These are phyloP conservation scores for Esox niger DNA, from an alignment of 2,113 vertebrate species.

Conservation along the genomic window DNA sequence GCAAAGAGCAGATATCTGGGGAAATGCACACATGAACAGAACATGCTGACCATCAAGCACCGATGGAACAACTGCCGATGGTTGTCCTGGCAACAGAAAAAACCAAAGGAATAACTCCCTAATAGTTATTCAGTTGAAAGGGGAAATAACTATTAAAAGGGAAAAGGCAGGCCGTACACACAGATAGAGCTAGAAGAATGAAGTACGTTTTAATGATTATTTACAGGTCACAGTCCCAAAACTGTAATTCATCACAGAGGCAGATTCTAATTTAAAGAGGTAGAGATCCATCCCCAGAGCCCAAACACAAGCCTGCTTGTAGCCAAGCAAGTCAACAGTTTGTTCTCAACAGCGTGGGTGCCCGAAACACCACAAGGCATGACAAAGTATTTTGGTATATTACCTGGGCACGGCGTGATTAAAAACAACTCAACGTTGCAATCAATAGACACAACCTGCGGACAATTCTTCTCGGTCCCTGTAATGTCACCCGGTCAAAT, in stretches of 20 bases:
- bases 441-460: too few relatives aligned
- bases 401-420: background rate
- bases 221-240: constrained; percentile 40
- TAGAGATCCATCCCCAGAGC: background rate
- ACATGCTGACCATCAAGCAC: background rate
- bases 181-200: constrained; percentile 9
- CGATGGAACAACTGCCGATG: background rate
- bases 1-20: constrained; percentile 23
- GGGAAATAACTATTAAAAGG: too few relatives aligned
- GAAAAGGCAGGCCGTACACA: background rate
- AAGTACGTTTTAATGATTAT: constrained; percentile 60
- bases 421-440: too few relatives aligned
- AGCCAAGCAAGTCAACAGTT: background rate
- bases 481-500: background rate
- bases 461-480: background rate
- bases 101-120: constrained; percentile 11
- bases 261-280: constrained; percentile 25
- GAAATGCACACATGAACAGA: constrained; percentile 16
- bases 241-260: constrained; percentile 24
- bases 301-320: background rate
- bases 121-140: too few relatives aligned
- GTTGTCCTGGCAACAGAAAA: constrained; percentile 63
- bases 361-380: background rate
- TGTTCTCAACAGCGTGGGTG: background rate
- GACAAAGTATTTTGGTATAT: background rate